Evolutionary conservation across 2,888 invertebrate genomes (phyloP), one percentile per base, ranked within the genome.

Genomic region (Amiota communis): DNA sequence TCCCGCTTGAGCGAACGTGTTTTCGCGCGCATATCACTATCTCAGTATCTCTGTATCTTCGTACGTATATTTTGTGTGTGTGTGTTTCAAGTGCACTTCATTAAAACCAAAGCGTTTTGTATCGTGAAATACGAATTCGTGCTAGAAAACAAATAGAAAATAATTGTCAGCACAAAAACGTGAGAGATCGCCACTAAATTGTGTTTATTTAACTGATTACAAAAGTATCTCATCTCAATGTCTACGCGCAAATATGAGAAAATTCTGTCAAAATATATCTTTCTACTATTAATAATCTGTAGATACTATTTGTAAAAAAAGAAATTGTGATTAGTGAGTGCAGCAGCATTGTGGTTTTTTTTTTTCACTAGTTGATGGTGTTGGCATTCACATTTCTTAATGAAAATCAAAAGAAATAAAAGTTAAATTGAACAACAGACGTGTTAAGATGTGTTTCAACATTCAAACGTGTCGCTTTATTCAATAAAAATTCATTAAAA

Each of bases 161-260:
- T 17, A 51, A 68, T 68, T 68, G 67, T 53, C 67, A 68, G 67
- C 49, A 53, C 59, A 15, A 47, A 70, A 70, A 56, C 70, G 70
- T 70, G 70, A 56, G 57, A 57, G 57, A 57, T 56, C 47, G 56
- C 70, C 59, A 11, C 9, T 17, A 11, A 20, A 59, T 9, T 6
- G 49, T 72, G 57, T 59, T 72, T 72, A 75, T 76, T 77, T 75
- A 78, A 80, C 83, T 84, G 83, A 83, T 83, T 83, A 79, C 75
- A 74, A 70, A 75, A 83, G 82, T 83, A 84, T 71, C 77, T 53
- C 67, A 46, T 17, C 13, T 36, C 6, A 36, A 36, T 36, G 36
- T 36, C 36, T 75, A 74, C 70, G 68, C 57, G 46, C 36, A 63
- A 36, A 36, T 63, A 63, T 63, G 63, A 63, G 63, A 63, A 36